These are phyloP conservation scores for Scortum barcoo DNA, from an alignment of 2,113 vertebrate genomes.

Conservation along the genomic window DNA sequence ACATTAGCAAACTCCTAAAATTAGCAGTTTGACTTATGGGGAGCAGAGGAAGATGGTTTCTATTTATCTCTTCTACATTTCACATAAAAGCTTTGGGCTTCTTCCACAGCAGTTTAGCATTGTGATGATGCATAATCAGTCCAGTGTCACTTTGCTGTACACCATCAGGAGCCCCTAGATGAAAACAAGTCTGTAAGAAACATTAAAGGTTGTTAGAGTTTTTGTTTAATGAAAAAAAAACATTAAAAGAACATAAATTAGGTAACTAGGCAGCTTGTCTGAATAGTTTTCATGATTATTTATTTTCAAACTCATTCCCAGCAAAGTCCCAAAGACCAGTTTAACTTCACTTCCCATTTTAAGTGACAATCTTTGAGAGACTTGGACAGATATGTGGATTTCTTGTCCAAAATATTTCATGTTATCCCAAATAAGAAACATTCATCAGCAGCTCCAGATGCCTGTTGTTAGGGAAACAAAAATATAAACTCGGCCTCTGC, in stretches of 20 bases:
- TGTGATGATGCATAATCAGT: conserved; percentile 3
- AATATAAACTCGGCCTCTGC: conserved; percentile 25
- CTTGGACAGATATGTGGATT: conserved; percentile 36
- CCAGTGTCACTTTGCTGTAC: not conserved
- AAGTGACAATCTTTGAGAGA: conserved; percentile 46
- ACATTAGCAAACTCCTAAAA: conserved; percentile 39
- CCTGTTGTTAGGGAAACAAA: conserved; percentile 48
- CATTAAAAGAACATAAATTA: not conserved
- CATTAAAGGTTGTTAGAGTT: not conserved
- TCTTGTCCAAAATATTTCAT: conserved; percentile 51
- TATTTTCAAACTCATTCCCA: not conserved
- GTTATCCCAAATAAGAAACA: conserved; percentile 51
- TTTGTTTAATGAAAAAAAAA: not conserved
- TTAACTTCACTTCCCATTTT: conserved; percentile 54
- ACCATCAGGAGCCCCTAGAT: not conserved
- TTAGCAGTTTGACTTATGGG: conserved; percentile 45
- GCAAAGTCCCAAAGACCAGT: conserved; percentile 19
- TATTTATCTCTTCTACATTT: conserved; percentile 28
- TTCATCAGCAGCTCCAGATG: conserved; percentile 32
- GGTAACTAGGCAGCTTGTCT: not conserved
- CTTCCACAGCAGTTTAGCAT: conserved; percentile 1
- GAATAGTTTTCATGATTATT: not conserved
- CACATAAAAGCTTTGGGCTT: conserved; percentile 16
- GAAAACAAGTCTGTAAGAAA: not conserved
- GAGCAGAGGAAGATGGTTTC: conserved; percentile 21